Evolutionary conservation across 92 coral and sea anemone genomes (phyloP).

Genomic region (Micromussa lordhowensis): DNA sequence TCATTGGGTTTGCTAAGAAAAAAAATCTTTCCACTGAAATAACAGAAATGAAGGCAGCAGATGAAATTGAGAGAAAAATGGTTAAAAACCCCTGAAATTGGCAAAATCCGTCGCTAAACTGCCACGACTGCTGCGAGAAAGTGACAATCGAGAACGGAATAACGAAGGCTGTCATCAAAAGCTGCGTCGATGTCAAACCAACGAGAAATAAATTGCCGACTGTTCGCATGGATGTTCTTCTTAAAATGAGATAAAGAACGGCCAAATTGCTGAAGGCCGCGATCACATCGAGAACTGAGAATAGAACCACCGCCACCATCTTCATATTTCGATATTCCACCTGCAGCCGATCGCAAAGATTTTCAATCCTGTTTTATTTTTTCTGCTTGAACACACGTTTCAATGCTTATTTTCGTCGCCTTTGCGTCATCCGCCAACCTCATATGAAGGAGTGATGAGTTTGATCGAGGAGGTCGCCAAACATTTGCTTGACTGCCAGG

Average conservation of each 20-base stretch:
- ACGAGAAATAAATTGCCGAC: conserved; percentile 81
- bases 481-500: background rate
- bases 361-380: background rate
- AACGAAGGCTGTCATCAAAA: conserved; percentile 59
- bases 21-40: conserved; percentile 81
- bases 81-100: conserved; percentile 76
- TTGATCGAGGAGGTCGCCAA: background rate
- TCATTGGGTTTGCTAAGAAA: conserved; percentile 79
- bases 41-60: conserved; percentile 81
- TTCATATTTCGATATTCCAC: conserved; percentile 2
- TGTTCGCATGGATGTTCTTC: conserved; percentile 66
- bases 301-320: conserved; percentile 40
- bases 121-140: conserved; percentile 73
- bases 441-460: background rate
- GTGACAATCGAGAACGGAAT: conserved; percentile 81
- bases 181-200: conserved; percentile 74
- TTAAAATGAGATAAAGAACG: conserved; percentile 60
- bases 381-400: background rate
- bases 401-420: background rate
- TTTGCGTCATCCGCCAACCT: conserved; percentile 8
- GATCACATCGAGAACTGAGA: conserved; percentile 64
- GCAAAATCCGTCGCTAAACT: conserved; percentile 68
- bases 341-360: background rate
- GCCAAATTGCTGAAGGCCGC: conserved; percentile 73
- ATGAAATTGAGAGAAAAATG: conserved; percentile 64